Conservation (phyloP, 2,113 vertebrate species). For the Percina caprodes region DNA sequence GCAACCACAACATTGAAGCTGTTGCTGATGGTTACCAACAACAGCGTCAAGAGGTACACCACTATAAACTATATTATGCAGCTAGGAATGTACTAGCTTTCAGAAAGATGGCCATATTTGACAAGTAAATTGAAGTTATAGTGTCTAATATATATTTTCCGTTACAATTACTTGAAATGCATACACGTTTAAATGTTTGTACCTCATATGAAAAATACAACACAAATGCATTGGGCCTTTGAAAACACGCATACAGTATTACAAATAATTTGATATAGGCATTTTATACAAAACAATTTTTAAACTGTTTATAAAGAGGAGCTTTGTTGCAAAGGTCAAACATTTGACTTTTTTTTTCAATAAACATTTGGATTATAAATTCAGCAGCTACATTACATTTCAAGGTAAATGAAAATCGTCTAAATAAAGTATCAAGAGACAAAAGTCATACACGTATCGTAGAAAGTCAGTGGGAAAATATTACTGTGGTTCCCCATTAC, state of each 20-base stretch:
- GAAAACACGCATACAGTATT: background rate
- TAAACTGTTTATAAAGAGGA: background rate
- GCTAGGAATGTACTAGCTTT: background rate
- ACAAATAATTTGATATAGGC: background rate
- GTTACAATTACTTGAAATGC: background rate
- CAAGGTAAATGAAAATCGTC: background rate
- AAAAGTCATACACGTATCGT: background rate
- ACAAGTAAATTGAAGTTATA: background rate
- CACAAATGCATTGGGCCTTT: background rate
- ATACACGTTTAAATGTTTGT: background rate
- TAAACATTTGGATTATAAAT: slow-evolving; percentile 2
- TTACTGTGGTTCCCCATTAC: slow-evolving; percentile 25
- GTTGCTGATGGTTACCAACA: slow-evolving; percentile 93
- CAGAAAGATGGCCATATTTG: background rate
- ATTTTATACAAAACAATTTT: background rate
- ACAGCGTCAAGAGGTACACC: slow-evolving; percentile 89
- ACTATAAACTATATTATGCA: background rate
- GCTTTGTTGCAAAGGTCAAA: slow-evolving; percentile 7
- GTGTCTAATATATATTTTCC: background rate
- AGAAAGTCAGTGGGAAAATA: slow-evolving; percentile 6
- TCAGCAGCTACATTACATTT: background rate
- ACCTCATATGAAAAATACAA: background rate
- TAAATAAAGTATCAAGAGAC: slow-evolving; percentile 1
- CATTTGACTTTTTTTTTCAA: slow-evolving; percentile 1
- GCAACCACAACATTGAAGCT: slow-evolving; percentile 91